Base-by-base conservation (phyloP, 2,113 vertebrate genomes). In the Rhabdornis inornatus region DNA sequence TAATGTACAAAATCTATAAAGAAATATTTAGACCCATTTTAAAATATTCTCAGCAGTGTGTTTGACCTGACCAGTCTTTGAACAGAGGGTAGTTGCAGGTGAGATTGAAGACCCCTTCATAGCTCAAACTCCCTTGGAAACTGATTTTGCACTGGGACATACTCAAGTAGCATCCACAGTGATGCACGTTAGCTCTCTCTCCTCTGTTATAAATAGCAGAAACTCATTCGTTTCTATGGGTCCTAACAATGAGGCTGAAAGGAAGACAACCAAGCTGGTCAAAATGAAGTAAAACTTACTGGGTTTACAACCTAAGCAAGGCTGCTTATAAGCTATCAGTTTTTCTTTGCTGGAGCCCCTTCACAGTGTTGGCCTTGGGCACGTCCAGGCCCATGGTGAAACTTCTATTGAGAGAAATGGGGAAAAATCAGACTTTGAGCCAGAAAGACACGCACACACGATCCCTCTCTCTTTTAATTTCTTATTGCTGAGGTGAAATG, bases 111-210 rank as follows among this genome's bases (percentile, higher is more conserved):
- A 33, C 66, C 59, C 18, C 23, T 66, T 80, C 25, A 21, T 10
- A 35, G n/a, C 20, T 77, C 17, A 65, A 11, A 83, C 40, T 74
- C 25, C 15, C 27, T 17, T 75, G 37, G 25, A 39, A 92, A 69
- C 24, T 53, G 25, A 52, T 89, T 61, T 74, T 35, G 3, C 50
- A 31, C 39, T 57, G 25, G 55, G 52, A n/a, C 5, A 31, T 40
- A 24, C 13, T 37, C 31, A 83, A 72, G 25, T 40, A 35, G 5
- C 9, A 86, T 24, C n/a, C 55, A 45, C 9, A 53, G 2, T 25
- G 66, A 40, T 11, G 6, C 11, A 13, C 0, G 0, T 22, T 60
- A 56, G 0, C 31, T 81, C 57, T 37, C 10, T 71, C 50, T 55
- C 11, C 30, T 80, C 35, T 76, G 21, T 6, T 45, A 27, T 28